Evolutionary conservation across 2,797 vertebrate genomes (phyloP), one percentile per base, ranked within the genome.

Genomic region (Pterois miles): DNA sequence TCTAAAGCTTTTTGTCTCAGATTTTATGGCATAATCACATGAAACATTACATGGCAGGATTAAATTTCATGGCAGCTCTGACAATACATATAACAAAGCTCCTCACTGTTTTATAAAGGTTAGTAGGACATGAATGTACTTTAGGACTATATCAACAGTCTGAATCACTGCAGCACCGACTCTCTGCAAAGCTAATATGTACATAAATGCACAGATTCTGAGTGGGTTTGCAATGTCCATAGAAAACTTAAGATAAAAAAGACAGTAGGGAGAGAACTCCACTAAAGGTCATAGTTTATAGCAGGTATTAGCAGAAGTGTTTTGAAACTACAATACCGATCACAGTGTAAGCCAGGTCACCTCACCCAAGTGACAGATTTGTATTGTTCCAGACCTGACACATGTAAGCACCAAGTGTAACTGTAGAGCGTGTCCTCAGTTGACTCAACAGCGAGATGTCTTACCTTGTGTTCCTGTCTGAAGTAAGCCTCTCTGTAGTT

Each of bases 391-490:
- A 65, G 34, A 60, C 29, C 36, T 46, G 38, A 64, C 57, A 60
- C 31, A 27, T 76, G 20, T 57, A 43, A 48, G 29, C 53, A 20
- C 14, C 16, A 25, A 58, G 20, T 66, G 16, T 34, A 50, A n/a
- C 38, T 43, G 18, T 60, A 33, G 53, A 48, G 12, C 4, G 4
- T 68, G 60, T 64, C 65, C 58, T 74, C 29, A 43, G 27, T 52
- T 64, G 65, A 36, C 50, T 1, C 29, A 54, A 34, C 43, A 62
- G 8, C 0, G 9, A 54, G 50, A 36, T 48, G 59, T 43, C 76
- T 78, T 43, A 75, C 57, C 8, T 64, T 33, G 31, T 70, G 48
- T 70, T 78, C 27, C 31, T 57, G 67, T 33, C 22, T 74, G 71
- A 54, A 69, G 64, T 65, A 38, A 56, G 46, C 23, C 66, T 76